Base-by-base conservation (phyloP, 2,888 invertebrate species). In the Tetropium fuscum region DNA sequence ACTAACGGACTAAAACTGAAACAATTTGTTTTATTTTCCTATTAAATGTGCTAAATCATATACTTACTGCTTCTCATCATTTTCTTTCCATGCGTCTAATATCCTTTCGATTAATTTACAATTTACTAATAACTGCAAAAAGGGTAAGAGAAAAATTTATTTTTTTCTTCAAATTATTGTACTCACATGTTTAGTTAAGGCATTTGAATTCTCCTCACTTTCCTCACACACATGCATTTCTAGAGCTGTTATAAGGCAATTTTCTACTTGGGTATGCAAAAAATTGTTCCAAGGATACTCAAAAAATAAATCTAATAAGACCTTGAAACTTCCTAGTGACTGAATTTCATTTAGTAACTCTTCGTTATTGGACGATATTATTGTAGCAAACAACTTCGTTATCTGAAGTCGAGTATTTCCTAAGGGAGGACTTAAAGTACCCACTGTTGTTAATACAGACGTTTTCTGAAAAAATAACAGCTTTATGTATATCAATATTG, bases 241-340 rank as follows among this genome's bases (percentile, higher is more conserved):
- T 55, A 94, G 87, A 75, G 93, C 90, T 83, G 89, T 86, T 61
- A 86, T 85, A 72, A 96, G 83, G 80, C 93, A 91, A 80, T 90
- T 88, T 81, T 91, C 90, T 70, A 95, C 92, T 84, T 95, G 93
- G 69, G 91, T 91, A 83, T 98, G 97, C 79, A 98, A 87, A 84
- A 98, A 97, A 86, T 96, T 97, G 85, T 98, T 97, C 92, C 95
- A 91, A 67, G 90, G 88, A 84, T 92, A 94, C 81, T 87, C 86
- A 84, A 96, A 94, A 86, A 95, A 93, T 82, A 97, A 86, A 81
- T 95, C 92, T 87, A 96, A 83, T 74, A 92, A 84, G 74, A 87
- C 83, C 70, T 83, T 83, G 74, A 88, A 85, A 32, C 87, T 88
- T 65, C 87, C 87, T 51, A 79, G 64, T 5, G 64, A 62, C 55